Evolutionary conservation across 2,888 invertebrate genomes (phyloP), one percentile per base, ranked within the genome.

Genomic region (Epirrita christyi): DNA sequence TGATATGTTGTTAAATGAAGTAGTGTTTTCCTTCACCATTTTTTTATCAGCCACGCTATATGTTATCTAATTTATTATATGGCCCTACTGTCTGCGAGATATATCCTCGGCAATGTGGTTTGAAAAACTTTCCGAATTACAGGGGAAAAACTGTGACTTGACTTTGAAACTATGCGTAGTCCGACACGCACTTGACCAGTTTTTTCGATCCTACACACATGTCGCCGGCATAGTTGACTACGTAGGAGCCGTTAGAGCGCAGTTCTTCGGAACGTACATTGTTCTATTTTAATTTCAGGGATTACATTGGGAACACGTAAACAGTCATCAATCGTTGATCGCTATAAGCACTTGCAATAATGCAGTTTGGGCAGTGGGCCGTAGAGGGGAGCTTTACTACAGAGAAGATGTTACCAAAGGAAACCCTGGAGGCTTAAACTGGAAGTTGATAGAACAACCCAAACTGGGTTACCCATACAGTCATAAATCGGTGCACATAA

Each of bases 381-480:
- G 95, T 72, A 97, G 96, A 87, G 98, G 98, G 36, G 96, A 96
- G 66, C 94, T 96, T 2, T 97, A 96, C 81, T 96, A 95, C 87
- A 93, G 98, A 67, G 93, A 95, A 72, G 97, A 96, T 11, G 94
- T 97, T 40, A 94, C 93, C 6, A 82, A 89, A 64, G 93, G 94
- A 28, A 95, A 94, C 78, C 94, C 95, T 56, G 71, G 78, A 81
- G 95, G 96, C 34, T 91, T 92, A 9, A 93, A 94, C 55, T 98
- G 98, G 98, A 95, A 96, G 73, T 93, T 95, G 61, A 95, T 98
- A 54, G 97, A 97, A 78, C 92, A 95, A 5, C 86, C 89, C 15
- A 92, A 88, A 61, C 74, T 67, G 43, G 80, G 70, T 46, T 73
- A 81, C 55, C 76, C 80, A 6, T 85, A 83, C 49, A 78, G 71